Percentiles rank a stretch among this genome's conserved stretches.
phyloP scores from a whole-genome alignment of 2,888 invertebrate species.

The Pterostichus madidus region DNA sequence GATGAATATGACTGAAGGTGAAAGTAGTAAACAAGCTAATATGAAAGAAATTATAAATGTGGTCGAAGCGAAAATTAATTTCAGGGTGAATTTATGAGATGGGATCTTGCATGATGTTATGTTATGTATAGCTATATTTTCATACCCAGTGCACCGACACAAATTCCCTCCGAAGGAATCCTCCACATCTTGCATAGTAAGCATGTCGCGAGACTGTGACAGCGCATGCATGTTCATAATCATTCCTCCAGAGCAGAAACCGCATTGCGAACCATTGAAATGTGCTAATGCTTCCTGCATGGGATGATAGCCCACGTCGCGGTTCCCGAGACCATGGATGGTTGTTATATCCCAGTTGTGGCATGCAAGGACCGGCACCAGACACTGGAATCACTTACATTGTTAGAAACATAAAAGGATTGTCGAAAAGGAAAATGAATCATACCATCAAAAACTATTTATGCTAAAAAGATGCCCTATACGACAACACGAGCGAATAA shows the following conservation, averaged over 20 bases:
- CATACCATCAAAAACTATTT: not conserved
- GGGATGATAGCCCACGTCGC: conserved; percentile 81
- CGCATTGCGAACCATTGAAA: conserved; percentile 84
- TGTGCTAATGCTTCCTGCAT: conserved; percentile 81
- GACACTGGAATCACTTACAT: conserved; percentile 75
- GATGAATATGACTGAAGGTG: too few species aligned
- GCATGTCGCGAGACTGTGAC: conserved; percentile 75
- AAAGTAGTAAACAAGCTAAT: too few species aligned
- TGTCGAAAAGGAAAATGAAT: not conserved
- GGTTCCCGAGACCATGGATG: conserved; percentile 84
- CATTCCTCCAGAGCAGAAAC: conserved; percentile 87
- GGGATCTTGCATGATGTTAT: too few species aligned
- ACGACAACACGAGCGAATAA: not conserved
- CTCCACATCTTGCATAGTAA: conserved; percentile 83
- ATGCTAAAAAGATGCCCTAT: not conserved
- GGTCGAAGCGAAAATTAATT: too few species aligned
- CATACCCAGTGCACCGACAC: conserved; percentile 86
- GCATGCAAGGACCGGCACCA: conserved; percentile 79
- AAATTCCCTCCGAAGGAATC: conserved; percentile 85
- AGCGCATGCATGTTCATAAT: conserved; percentile 86
- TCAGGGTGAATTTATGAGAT: too few species aligned
- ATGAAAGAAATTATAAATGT: too few species aligned
- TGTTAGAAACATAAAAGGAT: not conserved
- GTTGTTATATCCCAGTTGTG: conserved; percentile 84
- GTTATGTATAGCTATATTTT: too few species aligned